Conservation (phyloP, 2,888 invertebrate species). For the Platycheirus rosarum region DNA sequence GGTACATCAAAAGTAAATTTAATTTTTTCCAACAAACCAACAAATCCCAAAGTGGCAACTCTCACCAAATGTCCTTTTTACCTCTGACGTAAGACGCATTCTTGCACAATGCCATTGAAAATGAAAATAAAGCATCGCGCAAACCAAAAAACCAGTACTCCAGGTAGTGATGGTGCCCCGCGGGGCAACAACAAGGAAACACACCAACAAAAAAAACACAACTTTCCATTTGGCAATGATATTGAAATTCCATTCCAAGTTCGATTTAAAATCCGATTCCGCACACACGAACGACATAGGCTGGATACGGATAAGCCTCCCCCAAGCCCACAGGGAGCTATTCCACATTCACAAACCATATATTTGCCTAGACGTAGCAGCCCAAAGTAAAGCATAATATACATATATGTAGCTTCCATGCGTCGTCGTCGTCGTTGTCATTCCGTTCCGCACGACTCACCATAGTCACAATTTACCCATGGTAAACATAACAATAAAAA, state of each 20-base stretch:
- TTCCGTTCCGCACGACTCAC: background rate
- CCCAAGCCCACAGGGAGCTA: background rate
- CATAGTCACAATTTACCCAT: slow-evolving; percentile 35
- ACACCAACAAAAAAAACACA: slow-evolving; percentile 5
- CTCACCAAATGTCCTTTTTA: slow-evolving; percentile 7
- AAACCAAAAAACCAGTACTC: slow-evolving; percentile 7
- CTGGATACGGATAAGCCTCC: background rate
- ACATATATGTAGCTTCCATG: slow-evolving; percentile 5
- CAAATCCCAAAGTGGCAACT: slow-evolving; percentile 13
- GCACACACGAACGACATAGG: background rate
- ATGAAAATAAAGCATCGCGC: too few species aligned
- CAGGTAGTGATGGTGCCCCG: slow-evolving; percentile 25
- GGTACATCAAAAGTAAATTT: too few species aligned
- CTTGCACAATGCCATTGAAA: slow-evolving; percentile 30
- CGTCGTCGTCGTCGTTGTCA: background rate
- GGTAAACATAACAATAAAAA: slow-evolving; percentile 36
- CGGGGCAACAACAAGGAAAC: background rate
- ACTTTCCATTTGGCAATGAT: slow-evolving; percentile 57
- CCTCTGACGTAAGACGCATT: slow-evolving; percentile 57
- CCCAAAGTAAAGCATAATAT: background rate
- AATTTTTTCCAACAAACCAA: too few species aligned
- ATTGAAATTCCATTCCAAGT: slow-evolving; percentile 60
- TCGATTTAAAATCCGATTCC: slow-evolving; percentile 13
- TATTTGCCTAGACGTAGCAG: slow-evolving; percentile 24
- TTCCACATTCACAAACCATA: background rate